A percentile compares a stretch with the other conserved stretches of the same genome.
phyloP scores from a whole-genome alignment of 2,888 invertebrate genomes.

The Schizaphis graminum region DNA sequence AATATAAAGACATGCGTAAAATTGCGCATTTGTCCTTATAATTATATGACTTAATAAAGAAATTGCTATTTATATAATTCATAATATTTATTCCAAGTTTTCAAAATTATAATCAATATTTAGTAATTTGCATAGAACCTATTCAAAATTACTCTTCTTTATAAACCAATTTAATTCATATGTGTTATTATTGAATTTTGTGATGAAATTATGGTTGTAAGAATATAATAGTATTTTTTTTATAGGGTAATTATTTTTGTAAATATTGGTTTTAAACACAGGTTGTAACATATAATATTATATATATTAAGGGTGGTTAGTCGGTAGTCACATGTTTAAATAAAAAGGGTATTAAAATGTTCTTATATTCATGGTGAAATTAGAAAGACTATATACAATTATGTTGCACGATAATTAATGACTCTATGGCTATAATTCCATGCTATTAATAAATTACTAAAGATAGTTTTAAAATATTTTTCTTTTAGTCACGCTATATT shows the following conservation, averaged over 20 bases:
- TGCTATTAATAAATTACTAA: slow-evolving; percentile 27
- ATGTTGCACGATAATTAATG: slow-evolving; percentile 36
- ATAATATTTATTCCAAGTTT: not conserved
- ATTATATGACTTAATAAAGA: not conserved
- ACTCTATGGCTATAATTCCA: not conserved
- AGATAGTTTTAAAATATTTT: slow-evolving; percentile 30
- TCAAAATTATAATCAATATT: not conserved
- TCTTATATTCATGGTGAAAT: not conserved
- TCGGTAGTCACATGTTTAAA: slow-evolving; percentile 25
- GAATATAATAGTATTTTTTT: slow-evolving; percentile 1
- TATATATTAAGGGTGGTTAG: not conserved
- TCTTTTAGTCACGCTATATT: slow-evolving; percentile 41
- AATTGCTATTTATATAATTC: not conserved
- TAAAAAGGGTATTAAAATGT: not conserved
- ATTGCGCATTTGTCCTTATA: not conserved
- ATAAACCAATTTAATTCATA: not conserved
- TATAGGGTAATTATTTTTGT: not conserved
- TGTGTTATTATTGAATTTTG: not conserved
- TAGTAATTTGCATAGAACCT: not conserved
- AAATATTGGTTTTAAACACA: slow-evolving; percentile 24
- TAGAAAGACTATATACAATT: slow-evolving; percentile 19
- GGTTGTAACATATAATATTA: not conserved
- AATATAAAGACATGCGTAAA: slow-evolving; percentile 9
- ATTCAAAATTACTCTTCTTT: not conserved
- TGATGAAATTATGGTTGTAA: not conserved